A percentile compares a stretch with the other conserved stretches of the same genome.
phyloP scores from a whole-genome alignment of 2,888 invertebrate genomes.

The Perdita meconis region DNA sequence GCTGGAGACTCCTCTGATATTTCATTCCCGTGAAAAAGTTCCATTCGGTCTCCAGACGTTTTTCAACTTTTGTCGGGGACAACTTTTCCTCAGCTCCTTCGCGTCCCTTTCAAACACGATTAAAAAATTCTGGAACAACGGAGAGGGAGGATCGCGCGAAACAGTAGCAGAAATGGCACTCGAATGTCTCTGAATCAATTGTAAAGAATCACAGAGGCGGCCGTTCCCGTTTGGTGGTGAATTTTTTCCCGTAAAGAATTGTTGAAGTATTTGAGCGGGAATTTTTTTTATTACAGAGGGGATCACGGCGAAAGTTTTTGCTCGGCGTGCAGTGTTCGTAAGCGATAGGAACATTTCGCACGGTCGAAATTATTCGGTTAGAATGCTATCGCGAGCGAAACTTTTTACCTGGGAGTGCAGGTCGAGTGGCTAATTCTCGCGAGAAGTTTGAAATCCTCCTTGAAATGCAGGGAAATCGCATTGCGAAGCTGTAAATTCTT shows the following conservation, averaged over 20 bases:
- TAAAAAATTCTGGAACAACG: neutral
- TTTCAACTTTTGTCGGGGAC: constrained; percentile 10
- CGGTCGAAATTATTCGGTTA: constrained; percentile 9
- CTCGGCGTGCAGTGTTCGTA: neutral
- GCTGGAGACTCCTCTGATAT: constrained; percentile 24
- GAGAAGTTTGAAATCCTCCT: constrained; percentile 9
- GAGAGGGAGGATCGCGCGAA: too few relatives aligned
- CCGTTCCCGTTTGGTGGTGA: too few relatives aligned
- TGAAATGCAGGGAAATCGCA: constrained; percentile 28
- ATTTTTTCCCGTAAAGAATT: too few relatives aligned
- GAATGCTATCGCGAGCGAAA: constrained; percentile 1
- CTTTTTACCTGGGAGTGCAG: neutral
- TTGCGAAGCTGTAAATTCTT: constrained; percentile 1
- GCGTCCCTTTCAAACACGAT: neutral
- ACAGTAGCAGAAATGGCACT: too few relatives aligned
- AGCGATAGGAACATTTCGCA: neutral
- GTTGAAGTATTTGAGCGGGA: neutral
- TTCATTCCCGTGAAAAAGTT: constrained; percentile 22
- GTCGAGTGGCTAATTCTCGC: neutral
- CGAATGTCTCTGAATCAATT: too few relatives aligned
- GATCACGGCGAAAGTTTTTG: too few relatives aligned
- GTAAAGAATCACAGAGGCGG: too few relatives aligned
- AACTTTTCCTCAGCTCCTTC: neutral
- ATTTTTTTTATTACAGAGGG: neutral
- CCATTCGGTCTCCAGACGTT: constrained; percentile 9